These are phyloP conservation scores for Uria aalge DNA, from an alignment of 2,113 vertebrate species.

Conservation along the genomic window DNA sequence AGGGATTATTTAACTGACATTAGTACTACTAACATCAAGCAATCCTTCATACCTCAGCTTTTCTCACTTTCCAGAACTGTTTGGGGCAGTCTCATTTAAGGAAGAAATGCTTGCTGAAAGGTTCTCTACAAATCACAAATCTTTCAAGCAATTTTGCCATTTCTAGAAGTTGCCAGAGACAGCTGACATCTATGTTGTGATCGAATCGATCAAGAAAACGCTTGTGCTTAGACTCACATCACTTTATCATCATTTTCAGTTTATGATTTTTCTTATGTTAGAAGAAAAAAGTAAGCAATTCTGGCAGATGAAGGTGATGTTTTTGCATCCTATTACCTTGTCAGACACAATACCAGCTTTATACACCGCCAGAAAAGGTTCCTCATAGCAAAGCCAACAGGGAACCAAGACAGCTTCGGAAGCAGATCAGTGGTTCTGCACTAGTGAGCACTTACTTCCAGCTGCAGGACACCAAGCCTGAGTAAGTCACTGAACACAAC, in stretches of 20 bases:
- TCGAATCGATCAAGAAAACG: not conserved
- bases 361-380: not conserved
- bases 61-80: not conserved
- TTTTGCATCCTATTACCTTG: not conserved
- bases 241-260: not conserved
- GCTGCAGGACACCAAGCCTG: not conserved
- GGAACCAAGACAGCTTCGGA: not conserved
- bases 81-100: not conserved
- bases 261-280: not conserved
- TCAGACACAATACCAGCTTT: not conserved
- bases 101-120: not conserved
- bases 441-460: not conserved
- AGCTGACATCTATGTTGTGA: not conserved
- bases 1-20: not conserved
- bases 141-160: not conserved
- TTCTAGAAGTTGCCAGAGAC: not conserved
- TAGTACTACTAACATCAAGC: not conserved
- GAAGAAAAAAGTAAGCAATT: not conserved
- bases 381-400: not conserved
- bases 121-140: not conserved
- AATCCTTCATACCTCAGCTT: not conserved
- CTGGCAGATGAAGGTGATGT: not conserved
- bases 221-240: not conserved
- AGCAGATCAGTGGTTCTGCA: not conserved
- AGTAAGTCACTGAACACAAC: not conserved